Evolutionary conservation across 2,113 vertebrate species (phyloP), one percentile per base, ranked within the genome.

Genomic region (Coturnix japonica): DNA sequence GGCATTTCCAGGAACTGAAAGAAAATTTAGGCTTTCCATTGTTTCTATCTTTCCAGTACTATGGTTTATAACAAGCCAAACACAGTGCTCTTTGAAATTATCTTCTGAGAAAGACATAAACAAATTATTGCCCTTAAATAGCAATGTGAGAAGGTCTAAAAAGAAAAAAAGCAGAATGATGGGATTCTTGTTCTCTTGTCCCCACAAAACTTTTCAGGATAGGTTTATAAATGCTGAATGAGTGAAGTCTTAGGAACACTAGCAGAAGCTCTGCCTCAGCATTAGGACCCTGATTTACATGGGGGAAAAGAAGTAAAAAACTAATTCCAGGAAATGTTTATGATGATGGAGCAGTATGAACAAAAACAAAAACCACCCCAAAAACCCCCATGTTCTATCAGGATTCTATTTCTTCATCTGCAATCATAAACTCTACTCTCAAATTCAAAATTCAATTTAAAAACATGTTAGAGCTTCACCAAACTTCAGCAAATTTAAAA

Each of bases 81-180:
- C 22, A 81, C 33, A 81, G 82, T n/a, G 21, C 13, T 76, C 71
- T 91, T 85, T 70, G 75, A 87, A 93, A 82, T 85, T 57, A 85
- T 92, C 39, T 90, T 89, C 79, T 11, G 11, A 82, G 70, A 1
- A 57, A 26, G 63, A 76, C 35, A 69, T 21, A 65, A 95, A 91
- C 82, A n/a, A n/a, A n/a, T 64, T 44, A n/a, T 75, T 81, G 63
- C 18, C 43, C 54, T 53, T 54, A 91, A 91, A 81, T 66, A 87
- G 49, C 43, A 31, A n/a, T 0, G 17, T 13, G 26, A 89, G 35
- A 75, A 47, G 56, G 66, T n/a, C 77, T 60, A 41, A 41, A 41
- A 41, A 41, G 12, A 41, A 28, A 78, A 4, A 87, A 74, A 51
- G 13, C 4, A 37, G 3, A 71, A 84, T 59, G 56, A 49, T 3